These are phyloP conservation scores for Solen grandis DNA, from an alignment of 1,140 invertebrate genomes.

Conservation along the genomic window DNA sequence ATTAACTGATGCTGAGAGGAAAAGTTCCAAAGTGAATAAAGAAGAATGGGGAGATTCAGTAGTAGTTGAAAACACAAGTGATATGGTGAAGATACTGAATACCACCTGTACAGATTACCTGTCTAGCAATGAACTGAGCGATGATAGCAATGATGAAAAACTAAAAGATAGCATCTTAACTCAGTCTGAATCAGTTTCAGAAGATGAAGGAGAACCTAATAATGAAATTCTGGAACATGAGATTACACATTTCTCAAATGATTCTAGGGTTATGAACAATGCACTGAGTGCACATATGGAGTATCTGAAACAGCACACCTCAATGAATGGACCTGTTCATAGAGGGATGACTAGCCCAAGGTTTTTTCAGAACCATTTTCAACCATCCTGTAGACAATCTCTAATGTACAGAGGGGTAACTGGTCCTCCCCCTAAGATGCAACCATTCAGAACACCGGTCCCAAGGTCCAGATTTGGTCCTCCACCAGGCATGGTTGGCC, in stretches of 20 bases:
- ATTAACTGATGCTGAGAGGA: not conserved
- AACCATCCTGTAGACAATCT: too few relatives aligned
- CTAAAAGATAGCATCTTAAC: not conserved
- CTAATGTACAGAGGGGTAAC: too few relatives aligned
- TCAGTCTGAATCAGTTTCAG: not conserved
- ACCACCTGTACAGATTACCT: not conserved
- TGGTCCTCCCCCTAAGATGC: too few relatives aligned
- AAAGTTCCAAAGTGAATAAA: not conserved
- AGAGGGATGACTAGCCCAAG: not conserved
- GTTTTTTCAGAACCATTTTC: not conserved
- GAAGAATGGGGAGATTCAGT: not conserved
- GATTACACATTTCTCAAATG: not conserved
- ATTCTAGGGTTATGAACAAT: not conserved
- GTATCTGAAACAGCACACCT: not conserved
- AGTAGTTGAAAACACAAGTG: not conserved
- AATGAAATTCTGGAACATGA: not conserved
- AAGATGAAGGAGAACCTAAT: not conserved
- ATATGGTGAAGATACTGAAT: not conserved
- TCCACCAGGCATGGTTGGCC: too few relatives aligned
- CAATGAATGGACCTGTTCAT: slow-evolving; percentile 12
- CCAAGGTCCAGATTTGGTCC: too few relatives aligned
- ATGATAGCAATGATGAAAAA: slow-evolving; percentile 1
- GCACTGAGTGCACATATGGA: not conserved
- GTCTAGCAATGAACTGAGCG: not conserved
- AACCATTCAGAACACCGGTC: too few relatives aligned